Base-by-base conservation (phyloP, 2,113 vertebrate genomes). In the Brachyhypopomus occidentalis region DNA sequence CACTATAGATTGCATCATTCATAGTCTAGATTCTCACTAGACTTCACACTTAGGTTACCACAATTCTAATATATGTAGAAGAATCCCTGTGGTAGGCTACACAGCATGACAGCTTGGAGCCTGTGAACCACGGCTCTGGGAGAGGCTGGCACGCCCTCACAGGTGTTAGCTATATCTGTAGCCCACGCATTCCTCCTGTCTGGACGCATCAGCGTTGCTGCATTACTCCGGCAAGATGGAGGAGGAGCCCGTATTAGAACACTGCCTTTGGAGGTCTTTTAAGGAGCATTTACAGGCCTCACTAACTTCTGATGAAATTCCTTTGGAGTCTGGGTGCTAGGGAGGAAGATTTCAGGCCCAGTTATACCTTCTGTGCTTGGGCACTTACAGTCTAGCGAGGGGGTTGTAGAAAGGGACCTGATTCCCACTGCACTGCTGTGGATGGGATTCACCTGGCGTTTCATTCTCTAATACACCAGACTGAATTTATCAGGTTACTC, bases 101-200 rank as follows among this genome's bases (percentile, higher is more conserved):
- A 52, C 45, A 52, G 12, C 45, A 52, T 11, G 14, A 52, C 12
- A 0, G 12, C 45, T 52, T 52, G 2, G 12, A 52, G 27, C 5
- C 41, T 12, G 9, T 0, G 23, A 45, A 67, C 45, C 56, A n/a
- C 45, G 34, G 17, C 7, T 36, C 5, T 66, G 14, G 67, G 48
- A 34, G 17, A 6, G 34, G 5, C 14, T 17, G 69, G 48, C n/a
- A 58, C 4, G 7, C 16, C 0, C 52, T 22, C 30, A 34, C 78
- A 80, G 69, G 70, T 80, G 78, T 23, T 11, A 12, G 23, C 9
- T 27, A 52, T 64, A 22, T 5, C 17, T 36, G 19, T 2, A 36
- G 58, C 6, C 27, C 41, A 73, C 25, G 73, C 27, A 66, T 74
- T 73, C 59, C 71, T 80, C 4, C 27, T 2, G 71, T 56, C 78